Base-by-base conservation (phyloP, 2,888 invertebrate species). In the Pristionchus maxplancki region DNA sequence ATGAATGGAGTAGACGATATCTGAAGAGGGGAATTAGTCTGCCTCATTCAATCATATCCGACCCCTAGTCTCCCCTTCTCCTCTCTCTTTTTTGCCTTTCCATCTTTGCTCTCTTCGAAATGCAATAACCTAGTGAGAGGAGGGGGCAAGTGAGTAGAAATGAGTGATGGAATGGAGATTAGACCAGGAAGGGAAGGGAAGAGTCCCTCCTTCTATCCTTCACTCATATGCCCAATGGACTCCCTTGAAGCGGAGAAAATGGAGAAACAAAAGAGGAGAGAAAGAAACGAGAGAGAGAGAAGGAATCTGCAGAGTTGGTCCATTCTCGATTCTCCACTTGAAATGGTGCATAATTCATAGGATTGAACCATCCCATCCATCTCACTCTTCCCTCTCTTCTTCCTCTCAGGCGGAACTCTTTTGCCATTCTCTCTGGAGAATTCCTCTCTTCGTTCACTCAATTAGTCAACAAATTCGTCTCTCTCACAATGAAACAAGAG, bases 1-100 rank as follows among this genome's bases (percentile, higher is more conserved):
- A 87, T 67, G 50, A n/a, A 87, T 87, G 44, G 87, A 87, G 71
- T 87, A 87, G 40, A 28, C 8, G 28, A 82, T 82, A 53, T 53
- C 82, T 82, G 82, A 40, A 81, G 48, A 40, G 28, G 20, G 44
- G 44, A 44, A 44, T 44, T 44, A 44, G 40, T n/a, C 44, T 44
- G 20, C 11, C 17, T 78, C 74, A 78, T 78, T 78, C 74, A 44
- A 44, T 78, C 40, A 78, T 78, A 44, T 78, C 31, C 24, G 8
- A 78, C 71, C 71, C 71, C 71, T 37, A 15, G 9, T 37, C 74
- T 37, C 74, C n/a, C 44, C 17, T n/a, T n/a, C n/a, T 37, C 44
- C 40, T 78, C 74, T n/a, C 24, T 17, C 24, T 20, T 44, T 37
- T 15, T 48, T 48, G 15, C 24, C 37, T 81, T 28, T 48, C 37